Percentiles rank a stretch among this genome's conserved stretches.
phyloP scores from a whole-genome alignment of 1,140 invertebrate genomes.

The Heliconius congener region DNA sequence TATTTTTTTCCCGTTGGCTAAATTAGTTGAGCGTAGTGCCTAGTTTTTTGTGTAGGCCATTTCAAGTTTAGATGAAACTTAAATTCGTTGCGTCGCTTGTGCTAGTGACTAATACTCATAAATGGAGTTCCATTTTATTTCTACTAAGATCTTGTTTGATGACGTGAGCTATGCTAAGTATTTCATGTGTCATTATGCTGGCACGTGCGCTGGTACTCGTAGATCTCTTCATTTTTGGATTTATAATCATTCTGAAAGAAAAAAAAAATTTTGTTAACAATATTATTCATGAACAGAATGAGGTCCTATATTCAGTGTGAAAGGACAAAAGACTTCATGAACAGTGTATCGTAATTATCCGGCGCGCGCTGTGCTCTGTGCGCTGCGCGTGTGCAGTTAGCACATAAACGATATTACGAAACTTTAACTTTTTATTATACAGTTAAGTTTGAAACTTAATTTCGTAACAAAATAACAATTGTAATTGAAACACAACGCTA shows the following conservation, averaged over 20 bases:
- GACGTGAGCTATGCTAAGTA: too few species aligned
- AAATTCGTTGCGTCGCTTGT: not conserved
- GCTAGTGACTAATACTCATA: not conserved
- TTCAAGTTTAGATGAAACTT: not conserved
- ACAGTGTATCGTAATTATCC: not conserved
- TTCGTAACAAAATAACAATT: too few species aligned
- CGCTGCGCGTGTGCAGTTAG: too few species aligned
- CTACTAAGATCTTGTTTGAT: not conserved
- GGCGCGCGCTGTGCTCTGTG: not conserved
- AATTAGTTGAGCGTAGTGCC: slow-evolving; percentile 9
- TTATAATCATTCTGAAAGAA: not conserved
- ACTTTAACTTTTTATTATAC: not conserved
- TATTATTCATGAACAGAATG: too few species aligned
- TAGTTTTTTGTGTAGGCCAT: slow-evolving; percentile 16
- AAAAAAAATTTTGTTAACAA: too few species aligned
- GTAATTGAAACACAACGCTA: too few species aligned
- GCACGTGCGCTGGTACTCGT: not conserved
- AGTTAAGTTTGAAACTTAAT: too few species aligned
- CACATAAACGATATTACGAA: not conserved
- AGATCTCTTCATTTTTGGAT: not conserved
- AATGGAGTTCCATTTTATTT: not conserved
- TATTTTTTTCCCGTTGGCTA: not conserved
- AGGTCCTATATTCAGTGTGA: not conserved
- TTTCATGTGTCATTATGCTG: not conserved
- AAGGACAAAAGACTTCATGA: not conserved